phyloP scores from a whole-genome alignment of 2,797 vertebrate species.

The Capromys pilorides region DNA sequence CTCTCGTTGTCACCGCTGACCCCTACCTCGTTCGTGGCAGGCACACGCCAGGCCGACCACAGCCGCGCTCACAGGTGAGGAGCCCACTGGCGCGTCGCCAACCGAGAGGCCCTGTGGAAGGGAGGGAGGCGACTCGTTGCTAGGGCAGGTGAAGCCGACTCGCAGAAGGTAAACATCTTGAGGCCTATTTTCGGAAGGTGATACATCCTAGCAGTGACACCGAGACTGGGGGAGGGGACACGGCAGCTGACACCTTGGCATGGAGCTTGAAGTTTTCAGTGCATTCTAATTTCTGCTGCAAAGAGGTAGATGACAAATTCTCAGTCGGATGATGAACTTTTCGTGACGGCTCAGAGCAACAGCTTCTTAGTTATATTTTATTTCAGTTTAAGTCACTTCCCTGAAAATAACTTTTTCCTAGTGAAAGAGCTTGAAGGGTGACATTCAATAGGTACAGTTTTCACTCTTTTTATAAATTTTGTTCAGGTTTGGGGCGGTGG shows the following conservation, averaged over 20 bases:
- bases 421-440: constrained; percentile 43
- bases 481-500: neutral
- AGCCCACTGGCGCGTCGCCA: no score
- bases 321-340: constrained; percentile 80
- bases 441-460: neutral
- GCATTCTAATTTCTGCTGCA: constrained; percentile 82
- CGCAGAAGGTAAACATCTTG: constrained; percentile 78
- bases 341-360: constrained; percentile 77
- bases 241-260: constrained; percentile 84
- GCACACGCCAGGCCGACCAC: neutral
- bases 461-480: constrained; percentile 5
- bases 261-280: constrained; percentile 77
- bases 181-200: constrained; percentile 84
- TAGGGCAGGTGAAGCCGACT: constrained; percentile 76
- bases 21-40: neutral
- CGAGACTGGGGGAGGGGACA: constrained; percentile 72
- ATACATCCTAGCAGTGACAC: constrained; percentile 79
- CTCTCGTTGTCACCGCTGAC: neutral
- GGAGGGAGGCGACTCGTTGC: constrained; percentile 61
- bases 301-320: constrained; percentile 66
- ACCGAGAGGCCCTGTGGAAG: constrained; percentile 36
- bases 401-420: constrained; percentile 38
- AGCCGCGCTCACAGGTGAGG: neutral
- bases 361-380: constrained; percentile 52
- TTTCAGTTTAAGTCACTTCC: constrained; percentile 58